phyloP scores from a whole-genome alignment of 1,140 invertebrate species.

The Macrotrachela quadricornifera region DNA sequence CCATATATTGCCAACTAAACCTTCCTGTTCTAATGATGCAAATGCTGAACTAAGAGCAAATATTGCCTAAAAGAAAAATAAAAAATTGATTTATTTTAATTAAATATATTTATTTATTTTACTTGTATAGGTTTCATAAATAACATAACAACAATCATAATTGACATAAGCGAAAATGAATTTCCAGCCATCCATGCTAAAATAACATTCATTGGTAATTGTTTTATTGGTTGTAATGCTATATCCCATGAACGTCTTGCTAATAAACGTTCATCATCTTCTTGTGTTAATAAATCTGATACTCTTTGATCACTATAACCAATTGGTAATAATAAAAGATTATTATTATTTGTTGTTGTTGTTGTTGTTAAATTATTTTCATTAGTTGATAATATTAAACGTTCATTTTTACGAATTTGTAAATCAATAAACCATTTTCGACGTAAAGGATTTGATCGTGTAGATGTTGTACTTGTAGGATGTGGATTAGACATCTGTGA shows the following conservation, averaged over 20 bases:
- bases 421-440: slow-evolving; percentile 8
- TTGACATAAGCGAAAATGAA: slow-evolving; percentile 95
- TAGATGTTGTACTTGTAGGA: too few relatives aligned
- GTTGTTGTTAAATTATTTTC: too few relatives aligned
- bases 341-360: too few relatives aligned
- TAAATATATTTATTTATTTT: slow-evolving; percentile 6
- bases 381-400: too few relatives aligned
- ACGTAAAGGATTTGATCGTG: not conserved
- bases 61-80: too few relatives aligned
- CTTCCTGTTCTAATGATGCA: too few relatives aligned
- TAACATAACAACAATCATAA: slow-evolving; percentile 99
- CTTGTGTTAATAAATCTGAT: not conserved
- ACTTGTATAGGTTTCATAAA: slow-evolving; percentile 83
- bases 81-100: too few relatives aligned
- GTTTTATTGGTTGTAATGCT: slow-evolving; percentile 71
- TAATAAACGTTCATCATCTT: slow-evolving; percentile 5
- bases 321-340: not conserved
- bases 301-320: not conserved
- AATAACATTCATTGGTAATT: slow-evolving; percentile 92
- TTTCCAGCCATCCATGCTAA: slow-evolving; percentile 99
- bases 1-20: slow-evolving; percentile 48
- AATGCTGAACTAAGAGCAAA: too few relatives aligned
- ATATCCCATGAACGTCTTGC: slow-evolving; percentile 62
- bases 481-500: too few relatives aligned
- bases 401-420: not conserved